A percentile compares a stretch with the other conserved stretches of the same genome.
phyloP scores from a whole-genome alignment of 2,113 vertebrate species.

The Bubo blakistoni region DNA sequence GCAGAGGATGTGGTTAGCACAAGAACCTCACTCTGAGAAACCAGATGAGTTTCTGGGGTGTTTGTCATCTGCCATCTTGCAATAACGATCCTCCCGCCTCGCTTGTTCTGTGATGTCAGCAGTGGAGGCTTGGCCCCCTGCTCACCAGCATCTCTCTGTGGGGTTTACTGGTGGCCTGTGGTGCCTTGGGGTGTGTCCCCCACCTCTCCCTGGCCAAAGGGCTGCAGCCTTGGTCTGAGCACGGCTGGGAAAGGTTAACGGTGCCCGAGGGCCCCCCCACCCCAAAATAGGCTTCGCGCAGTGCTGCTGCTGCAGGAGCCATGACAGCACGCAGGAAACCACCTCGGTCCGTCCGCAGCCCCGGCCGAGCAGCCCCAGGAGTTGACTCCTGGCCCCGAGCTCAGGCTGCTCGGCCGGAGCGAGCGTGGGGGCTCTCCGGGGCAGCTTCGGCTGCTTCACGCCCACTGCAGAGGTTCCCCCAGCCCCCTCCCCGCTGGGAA shows the following conservation, averaged over 20 bases:
- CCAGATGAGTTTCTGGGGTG: background rate
- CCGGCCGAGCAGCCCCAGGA: background rate
- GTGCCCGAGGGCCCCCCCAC: background rate
- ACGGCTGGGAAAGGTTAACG: accelerated
- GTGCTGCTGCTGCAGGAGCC: background rate
- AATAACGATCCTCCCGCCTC: background rate
- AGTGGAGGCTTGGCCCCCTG: background rate
- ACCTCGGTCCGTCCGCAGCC: background rate
- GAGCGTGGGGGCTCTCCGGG: background rate
- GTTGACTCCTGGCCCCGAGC: background rate
- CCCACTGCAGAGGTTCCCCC: background rate
- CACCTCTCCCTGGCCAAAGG: background rate
- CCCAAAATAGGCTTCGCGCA: background rate
- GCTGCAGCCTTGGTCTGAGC: background rate
- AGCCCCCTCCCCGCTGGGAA: background rate
- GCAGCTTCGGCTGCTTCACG: background rate
- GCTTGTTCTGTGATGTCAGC: background rate
- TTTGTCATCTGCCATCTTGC: background rate
- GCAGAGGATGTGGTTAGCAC: conserved; percentile 59
- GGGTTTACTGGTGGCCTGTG: background rate
- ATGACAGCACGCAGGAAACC: background rate
- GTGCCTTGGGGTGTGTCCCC: background rate
- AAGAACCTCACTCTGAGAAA: background rate
- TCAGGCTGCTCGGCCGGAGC: accelerated
- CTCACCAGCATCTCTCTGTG: background rate